These are phyloP conservation scores for Microplitis manilae DNA, from an alignment of 2,888 invertebrate species.

Conservation along the genomic window DNA sequence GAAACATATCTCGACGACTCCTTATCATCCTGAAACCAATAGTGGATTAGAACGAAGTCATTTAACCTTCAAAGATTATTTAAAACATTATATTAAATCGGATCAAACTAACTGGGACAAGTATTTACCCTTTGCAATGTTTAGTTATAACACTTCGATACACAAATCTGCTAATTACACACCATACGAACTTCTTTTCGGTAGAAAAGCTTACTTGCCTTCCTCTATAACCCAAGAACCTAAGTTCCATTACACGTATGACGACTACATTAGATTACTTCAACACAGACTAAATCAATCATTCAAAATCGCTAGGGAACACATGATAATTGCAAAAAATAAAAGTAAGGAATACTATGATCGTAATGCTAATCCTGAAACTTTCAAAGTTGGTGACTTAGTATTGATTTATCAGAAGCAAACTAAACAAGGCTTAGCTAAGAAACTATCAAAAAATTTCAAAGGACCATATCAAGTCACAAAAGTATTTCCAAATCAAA, in stretches of 20 bases:
- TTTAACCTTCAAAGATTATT: conserved; percentile 46
- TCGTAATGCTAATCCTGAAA: conserved; percentile 38
- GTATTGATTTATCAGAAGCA: conserved; percentile 38
- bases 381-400: conserved; percentile 47
- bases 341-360: conserved; percentile 53
- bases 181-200: conserved; percentile 35
- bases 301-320: conserved; percentile 52
- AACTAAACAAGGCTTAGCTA: conserved; percentile 26
- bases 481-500: conserved; percentile 41
- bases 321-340: conserved; percentile 51
- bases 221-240: conserved; percentile 53
- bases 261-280: conserved; percentile 52
- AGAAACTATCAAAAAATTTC: conserved; percentile 27
- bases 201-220: conserved; percentile 33
- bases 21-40: conserved; percentile 50
- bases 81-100: conserved; percentile 47
- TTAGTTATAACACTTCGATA: conserved; percentile 47
- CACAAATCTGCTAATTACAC: conserved; percentile 42
- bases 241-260: conserved; percentile 57
- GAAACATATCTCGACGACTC: conserved; percentile 41
- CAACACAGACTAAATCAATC: conserved; percentile 51
- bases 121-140: conserved; percentile 43
- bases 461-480: conserved; percentile 47
- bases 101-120: conserved; percentile 52
- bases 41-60: conserved; percentile 47